phyloP scores from a whole-genome alignment of 2,888 invertebrate species.

The Scrobipalpa atriplicella region DNA sequence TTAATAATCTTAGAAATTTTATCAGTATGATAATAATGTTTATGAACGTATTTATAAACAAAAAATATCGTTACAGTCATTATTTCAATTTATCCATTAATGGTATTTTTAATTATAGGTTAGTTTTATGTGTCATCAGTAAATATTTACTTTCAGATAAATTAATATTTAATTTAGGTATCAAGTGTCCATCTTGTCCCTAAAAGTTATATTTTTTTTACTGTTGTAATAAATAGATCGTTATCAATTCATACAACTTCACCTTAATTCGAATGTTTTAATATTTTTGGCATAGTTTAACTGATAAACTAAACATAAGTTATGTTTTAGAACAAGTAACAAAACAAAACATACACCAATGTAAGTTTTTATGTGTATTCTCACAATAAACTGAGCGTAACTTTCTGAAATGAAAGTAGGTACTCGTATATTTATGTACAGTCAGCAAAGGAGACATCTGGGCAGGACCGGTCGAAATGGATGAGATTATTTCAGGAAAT shows the following conservation, averaged over 20 bases:
- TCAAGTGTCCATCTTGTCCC: slow-evolving; percentile 19
- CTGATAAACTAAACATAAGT: not conserved
- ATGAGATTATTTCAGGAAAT: no score
- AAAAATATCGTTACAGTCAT: slow-evolving; percentile 32
- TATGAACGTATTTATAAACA: slow-evolving; percentile 46
- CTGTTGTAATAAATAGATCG: slow-evolving; percentile 1
- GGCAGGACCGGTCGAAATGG: no score
- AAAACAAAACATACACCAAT: not conserved
- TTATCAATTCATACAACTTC: not conserved
- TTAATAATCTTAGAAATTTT: slow-evolving; percentile 56
- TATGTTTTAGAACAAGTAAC: not conserved
- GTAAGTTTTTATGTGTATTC: not conserved
- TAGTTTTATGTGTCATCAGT: not conserved
- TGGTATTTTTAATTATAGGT: slow-evolving; percentile 12
- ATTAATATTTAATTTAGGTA: slow-evolving; percentile 16
- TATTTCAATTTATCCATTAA: slow-evolving; percentile 20
- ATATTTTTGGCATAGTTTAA: slow-evolving; percentile 19
- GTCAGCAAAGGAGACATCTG: no score
- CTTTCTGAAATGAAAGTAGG: no score
- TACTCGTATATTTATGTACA: no score
- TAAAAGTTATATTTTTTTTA: not conserved
- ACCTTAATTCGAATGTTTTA: not conserved
- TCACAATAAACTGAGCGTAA: no score
- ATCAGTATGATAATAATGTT: slow-evolving; percentile 57
- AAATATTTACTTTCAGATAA: not conserved